Conservation (phyloP, 2,113 vertebrate genomes). For the Tupaia chinensis region DNA sequence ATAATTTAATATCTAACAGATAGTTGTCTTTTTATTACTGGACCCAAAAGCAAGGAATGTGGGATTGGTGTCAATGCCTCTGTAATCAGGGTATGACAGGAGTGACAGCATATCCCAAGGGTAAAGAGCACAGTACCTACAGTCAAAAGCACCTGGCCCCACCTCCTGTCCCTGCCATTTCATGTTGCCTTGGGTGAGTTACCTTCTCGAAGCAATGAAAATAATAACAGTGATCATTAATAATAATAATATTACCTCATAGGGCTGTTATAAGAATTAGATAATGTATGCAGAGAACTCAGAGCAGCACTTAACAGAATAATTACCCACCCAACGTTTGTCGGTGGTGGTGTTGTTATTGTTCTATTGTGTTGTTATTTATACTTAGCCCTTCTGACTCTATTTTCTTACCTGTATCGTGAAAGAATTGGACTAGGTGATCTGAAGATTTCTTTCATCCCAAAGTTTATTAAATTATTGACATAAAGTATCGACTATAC, state of each 20-base stretch:
- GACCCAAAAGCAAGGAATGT: neutral
- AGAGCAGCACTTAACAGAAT: neutral
- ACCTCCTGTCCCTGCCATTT: neutral
- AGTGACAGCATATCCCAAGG: neutral
- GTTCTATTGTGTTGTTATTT: neutral
- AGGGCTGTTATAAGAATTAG: neutral
- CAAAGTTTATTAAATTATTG: conserved; percentile 57
- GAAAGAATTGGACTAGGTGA: neutral
- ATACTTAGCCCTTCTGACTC: neutral
- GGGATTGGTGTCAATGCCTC: neutral
- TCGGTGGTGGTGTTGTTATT: neutral
- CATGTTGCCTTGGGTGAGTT: neutral
- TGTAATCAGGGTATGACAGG: too few relatives aligned
- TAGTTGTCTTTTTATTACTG: neutral
- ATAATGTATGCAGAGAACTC: neutral
- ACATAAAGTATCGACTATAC: conserved; percentile 19
- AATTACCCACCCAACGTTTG: neutral
- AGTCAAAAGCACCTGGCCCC: too few relatives aligned
- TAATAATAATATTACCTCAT: neutral
- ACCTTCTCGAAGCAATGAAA: neutral
- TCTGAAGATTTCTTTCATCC: neutral
- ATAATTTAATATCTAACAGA: neutral
- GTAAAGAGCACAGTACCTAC: neutral
- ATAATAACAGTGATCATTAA: neutral
- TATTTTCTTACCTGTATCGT: conserved; percentile 17